Evolutionary conservation across 1,140 invertebrate genomes (phyloP).

Genomic region (Brachionus paranguensis): DNA sequence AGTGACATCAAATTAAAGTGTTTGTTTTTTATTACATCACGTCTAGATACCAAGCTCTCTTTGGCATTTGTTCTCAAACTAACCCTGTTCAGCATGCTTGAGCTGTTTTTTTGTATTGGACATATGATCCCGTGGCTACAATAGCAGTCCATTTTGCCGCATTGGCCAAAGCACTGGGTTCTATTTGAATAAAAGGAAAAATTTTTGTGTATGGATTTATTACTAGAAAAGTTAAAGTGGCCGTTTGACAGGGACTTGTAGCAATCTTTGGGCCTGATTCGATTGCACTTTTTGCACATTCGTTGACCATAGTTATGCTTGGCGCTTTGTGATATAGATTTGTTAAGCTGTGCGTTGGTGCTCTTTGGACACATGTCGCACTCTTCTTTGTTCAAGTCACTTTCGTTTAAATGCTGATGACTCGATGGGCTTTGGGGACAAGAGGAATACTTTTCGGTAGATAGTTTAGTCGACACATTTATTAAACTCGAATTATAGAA

Average conservation of each 20-base stretch:
- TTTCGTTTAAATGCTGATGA: neutral
- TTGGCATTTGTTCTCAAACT: neutral
- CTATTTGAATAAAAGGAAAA: constrained; percentile 11
- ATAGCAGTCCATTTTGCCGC: neutral
- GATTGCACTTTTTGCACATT: neutral
- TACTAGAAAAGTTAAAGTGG: neutral
- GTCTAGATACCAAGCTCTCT: neutral
- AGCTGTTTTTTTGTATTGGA: neutral
- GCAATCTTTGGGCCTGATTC: neutral
- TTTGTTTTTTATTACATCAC: neutral
- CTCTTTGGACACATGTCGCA: neutral
- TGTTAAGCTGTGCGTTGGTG: neutral
- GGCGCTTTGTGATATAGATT: neutral
- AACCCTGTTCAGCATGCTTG: neutral
- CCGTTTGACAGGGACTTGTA: neutral
- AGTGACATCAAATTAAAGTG: constrained; percentile 40
- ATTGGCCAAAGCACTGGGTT: neutral
- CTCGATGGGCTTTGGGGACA: neutral
- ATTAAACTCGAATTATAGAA: constrained; percentile 37
- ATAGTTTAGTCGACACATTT: constrained; percentile 11
- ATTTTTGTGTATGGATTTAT: neutral
- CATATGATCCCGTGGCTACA: neutral
- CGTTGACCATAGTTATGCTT: neutral
- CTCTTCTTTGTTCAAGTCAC: neutral
- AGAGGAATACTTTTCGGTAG: neutral